Conservation (phyloP, 2,113 vertebrate species). For the Mustelus asterias region DNA sequence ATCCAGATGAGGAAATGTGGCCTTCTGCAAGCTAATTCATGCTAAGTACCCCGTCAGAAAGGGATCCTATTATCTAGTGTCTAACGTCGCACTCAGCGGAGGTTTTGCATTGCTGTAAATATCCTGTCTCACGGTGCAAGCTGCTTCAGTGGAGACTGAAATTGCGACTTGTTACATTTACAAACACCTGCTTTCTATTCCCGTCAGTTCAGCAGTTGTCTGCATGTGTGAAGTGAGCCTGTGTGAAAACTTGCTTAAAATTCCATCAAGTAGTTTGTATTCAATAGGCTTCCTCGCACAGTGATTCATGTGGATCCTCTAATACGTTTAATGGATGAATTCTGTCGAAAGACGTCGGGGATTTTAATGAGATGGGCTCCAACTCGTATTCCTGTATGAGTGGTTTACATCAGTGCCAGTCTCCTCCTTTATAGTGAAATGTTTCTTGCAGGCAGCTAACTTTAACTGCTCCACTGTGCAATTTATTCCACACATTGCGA, state of each 20-base stretch:
- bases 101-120: not conserved
- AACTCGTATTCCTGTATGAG: constrained; percentile 4
- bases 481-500: not conserved
- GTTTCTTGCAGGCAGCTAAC: not conserved
- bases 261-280: constrained; percentile 13
- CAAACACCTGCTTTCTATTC: constrained; percentile 33
- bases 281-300: not conserved
- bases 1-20: not conserved
- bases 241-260: constrained; percentile 13
- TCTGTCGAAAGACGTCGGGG: not conserved
- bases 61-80: not conserved
- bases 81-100: not conserved
- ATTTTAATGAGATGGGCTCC: constrained; percentile 32
- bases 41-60: not conserved
- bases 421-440: not conserved
- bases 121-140: not conserved
- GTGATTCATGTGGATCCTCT: not conserved
- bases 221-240: not conserved
- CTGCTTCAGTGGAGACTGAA: not conserved
- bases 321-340: constrained; percentile 12
- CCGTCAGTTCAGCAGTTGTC: not conserved
- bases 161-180: not conserved
- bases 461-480: constrained; percentile 19
- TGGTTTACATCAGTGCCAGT: not conserved
- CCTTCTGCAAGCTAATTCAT: not conserved